Base-by-base conservation (phyloP, 2,888 invertebrate genomes). In the Callosobruchus maculatus region DNA sequence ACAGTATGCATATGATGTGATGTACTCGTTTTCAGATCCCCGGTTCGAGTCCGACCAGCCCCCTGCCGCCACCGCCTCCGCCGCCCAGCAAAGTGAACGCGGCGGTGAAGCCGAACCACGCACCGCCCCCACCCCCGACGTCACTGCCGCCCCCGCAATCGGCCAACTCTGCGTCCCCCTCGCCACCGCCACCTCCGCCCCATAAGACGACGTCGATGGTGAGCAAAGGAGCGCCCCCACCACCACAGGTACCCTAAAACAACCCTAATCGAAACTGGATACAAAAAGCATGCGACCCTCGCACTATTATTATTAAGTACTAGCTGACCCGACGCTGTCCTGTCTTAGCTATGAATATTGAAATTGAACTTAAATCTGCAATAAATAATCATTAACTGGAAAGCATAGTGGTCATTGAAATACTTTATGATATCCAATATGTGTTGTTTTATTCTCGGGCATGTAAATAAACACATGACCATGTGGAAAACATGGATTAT, bases 71-170 rank as follows among this genome's bases (percentile, higher is more conserved):
- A 18, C 84, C 84, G 70, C 79, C 75, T 67, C 84, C 84, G 67
- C 79, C 75, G 67, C 77, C 76, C 21, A 49, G 49, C 49, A 83
- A 82, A 74, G 72, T 77, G 70, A 77, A 76, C 75, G 77, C 74
- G 74, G 76, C 74, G 73, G 85, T 86, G 72, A 85, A 84, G 78
- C 86, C 86, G 3, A 85, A 81, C 78, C 85, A 86, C 74, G 85
- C 86, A 4, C 85, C 86, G 2, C 86, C 86, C 3, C 86, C 86
- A 2, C 86, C 86, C 2, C 86, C 85, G 7, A 78, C 79, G 21
- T 70, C 78, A 22, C 30, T 72, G 18, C 30, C 68, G 9, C 70
- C 80, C 22, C 83, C 82, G 66, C 82, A 80, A 70, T 81, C 82
- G 49, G 82, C 83, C 13, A 81, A 76, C 75, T 81, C 82, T 73